Percentiles rank a stretch among this genome's conserved stretches.
phyloP scores from a whole-genome alignment of 2,113 vertebrate genomes.

The sheep (Ovis aries) region DNA sequence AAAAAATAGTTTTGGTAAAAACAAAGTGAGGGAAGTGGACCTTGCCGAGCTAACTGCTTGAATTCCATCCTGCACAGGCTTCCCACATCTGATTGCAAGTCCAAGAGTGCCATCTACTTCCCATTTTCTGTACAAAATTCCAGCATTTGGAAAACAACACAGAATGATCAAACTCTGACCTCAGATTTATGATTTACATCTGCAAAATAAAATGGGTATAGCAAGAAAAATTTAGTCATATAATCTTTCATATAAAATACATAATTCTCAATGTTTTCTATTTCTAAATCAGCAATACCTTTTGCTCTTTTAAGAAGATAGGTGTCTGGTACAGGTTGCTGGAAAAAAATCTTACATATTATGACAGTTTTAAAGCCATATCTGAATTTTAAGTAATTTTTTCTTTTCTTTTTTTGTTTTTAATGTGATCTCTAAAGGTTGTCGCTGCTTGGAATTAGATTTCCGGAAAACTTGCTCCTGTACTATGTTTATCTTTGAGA shows the following conservation, averaged over 20 bases:
- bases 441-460: not conserved
- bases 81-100: not conserved
- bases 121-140: not conserved
- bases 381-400: not conserved
- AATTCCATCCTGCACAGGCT: not conserved
- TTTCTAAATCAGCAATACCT: not conserved
- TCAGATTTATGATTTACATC: not conserved
- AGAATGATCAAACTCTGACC: not conserved
- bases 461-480: not conserved
- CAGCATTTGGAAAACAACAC: not conserved
- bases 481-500: not conserved
- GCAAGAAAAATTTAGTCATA: not conserved
- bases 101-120: conserved; percentile 54
- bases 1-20: not conserved
- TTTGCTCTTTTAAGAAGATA: not conserved
- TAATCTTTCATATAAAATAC: not conserved
- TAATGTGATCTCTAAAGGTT: not conserved
- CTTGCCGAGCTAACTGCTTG: not conserved
- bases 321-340: not conserved
- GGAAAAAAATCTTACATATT: not conserved
- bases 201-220: not conserved
- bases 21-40: not conserved
- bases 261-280: not conserved
- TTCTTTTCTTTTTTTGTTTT: not conserved
- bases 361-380: not conserved